Base-by-base conservation (phyloP, 2,797 vertebrate genomes). In the Pelobates cultripes region DNA sequence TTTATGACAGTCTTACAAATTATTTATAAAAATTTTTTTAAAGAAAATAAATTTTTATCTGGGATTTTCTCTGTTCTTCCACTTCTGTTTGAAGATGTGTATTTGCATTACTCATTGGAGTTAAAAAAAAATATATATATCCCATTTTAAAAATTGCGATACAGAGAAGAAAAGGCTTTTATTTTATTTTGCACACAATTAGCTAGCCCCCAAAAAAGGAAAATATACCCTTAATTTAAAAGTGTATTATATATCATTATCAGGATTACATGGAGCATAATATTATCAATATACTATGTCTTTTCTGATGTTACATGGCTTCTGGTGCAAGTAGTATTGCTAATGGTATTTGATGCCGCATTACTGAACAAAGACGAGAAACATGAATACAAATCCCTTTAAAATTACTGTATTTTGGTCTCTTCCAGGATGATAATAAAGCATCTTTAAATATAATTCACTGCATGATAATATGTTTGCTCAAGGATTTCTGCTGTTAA, bases 341-440 rank as follows among this genome's bases (percentile, higher is more conserved):
- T 14, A 61, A 61, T 61, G 3, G 57, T 61, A 28, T 77, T 68
- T 69, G 75, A 66, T 70, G 64, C 89, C 86, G 87, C 88, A 89
- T 87, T 84, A 77, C 87, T 69, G 79, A 86, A 85, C 75, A 86
- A 85, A 51, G 47, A 51, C 5, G 5, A 89, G 84, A 83, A 86
- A 90, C 89, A 90, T 85, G 86, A 87, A 89, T 87, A 73, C 85
- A 86, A 92, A 88, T 88, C 84, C 88, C 75, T 44, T 15, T 41
- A 64, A 17, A 73, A 17, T 68, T 40, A 68, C 73, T 51, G 73
- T 80, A 47, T 74, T 73, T 64, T 66, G 47, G 63, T 42, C 78
- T 80, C 70, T 80, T 57, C 64, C 67, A 71, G 43, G 78, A 73
- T 42, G 78, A 80, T 79, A 80, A 80, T 80, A 68, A 66, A 68